Conservation (phyloP, 2,888 invertebrate species). For the Polymixis flavicincta region DNA sequence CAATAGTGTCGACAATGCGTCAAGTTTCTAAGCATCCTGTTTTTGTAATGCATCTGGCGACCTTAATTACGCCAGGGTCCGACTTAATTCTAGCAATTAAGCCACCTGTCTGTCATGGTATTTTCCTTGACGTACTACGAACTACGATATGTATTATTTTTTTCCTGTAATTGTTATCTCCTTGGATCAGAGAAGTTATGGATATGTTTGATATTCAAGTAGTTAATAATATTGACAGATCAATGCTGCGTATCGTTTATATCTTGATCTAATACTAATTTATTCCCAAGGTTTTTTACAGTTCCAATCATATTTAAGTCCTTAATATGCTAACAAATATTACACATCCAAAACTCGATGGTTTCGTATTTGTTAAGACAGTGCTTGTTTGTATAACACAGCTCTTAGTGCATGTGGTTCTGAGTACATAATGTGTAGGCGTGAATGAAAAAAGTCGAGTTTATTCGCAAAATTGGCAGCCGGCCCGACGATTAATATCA, state of each 20-base stretch:
- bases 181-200: constrained; percentile 51
- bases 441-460: constrained; percentile 29
- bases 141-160: constrained; percentile 54
- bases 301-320: not conserved
- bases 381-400: constrained; percentile 41
- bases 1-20: constrained; percentile 66
- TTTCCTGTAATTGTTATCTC: constrained; percentile 60
- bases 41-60: constrained; percentile 66
- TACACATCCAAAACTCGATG: constrained; percentile 22
- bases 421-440: constrained; percentile 23
- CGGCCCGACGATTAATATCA: constrained; percentile 67
- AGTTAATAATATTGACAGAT: constrained; percentile 42
- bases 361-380: constrained; percentile 47
- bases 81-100: constrained; percentile 69
- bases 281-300: constrained; percentile 22
- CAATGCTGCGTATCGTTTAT: constrained; percentile 39
- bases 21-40: constrained; percentile 74
- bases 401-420: constrained; percentile 26
- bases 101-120: constrained; percentile 64
- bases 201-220: constrained; percentile 40
- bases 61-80: constrained; percentile 67
- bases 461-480: constrained; percentile 39
- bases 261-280: constrained; percentile 32
- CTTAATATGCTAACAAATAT: constrained; percentile 8
- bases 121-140: constrained; percentile 63